Base-by-base conservation (phyloP, 2,888 invertebrate species). In the Ochropacha duplaris region DNA sequence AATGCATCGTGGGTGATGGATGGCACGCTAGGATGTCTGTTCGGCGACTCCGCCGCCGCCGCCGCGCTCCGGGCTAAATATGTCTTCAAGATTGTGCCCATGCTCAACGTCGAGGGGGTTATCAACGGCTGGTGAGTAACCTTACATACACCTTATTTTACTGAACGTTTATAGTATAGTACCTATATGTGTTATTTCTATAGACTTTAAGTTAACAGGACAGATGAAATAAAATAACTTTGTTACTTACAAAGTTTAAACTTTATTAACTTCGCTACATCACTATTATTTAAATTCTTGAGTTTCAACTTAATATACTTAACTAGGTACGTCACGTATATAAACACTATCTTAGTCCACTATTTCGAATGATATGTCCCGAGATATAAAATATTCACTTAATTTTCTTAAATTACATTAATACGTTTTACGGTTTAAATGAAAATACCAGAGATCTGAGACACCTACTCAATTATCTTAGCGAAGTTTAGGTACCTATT, bases 1-100 rank as follows among this genome's bases (percentile, higher is more conserved):
- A 98, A 97, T 85, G 94, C 97, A 8, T 97, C 97, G 0, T 98
- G 97, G 97, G 95, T 97, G 61, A 97, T 98, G 96, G 96, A 96
- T 82, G 97, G 97, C 6, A 95, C 96, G 0, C 87, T 97, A 56
- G 93, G 94, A 57, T 95, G 93, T 69, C 87, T 97, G 58, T 85
- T 96, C 51, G 94, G 94, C 22, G 91, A 93, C 74, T 88, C 94
- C 9, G 74, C 89, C 1, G 86, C 91, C 14, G 95, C 96, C 1
- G 87, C 90, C 12, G 93, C 94, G 16, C 90, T 96, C 0, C 92
- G 97, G 12, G 94, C 95, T 69, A 94, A 94, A 72, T 97, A 95
- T 84, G 94, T 97, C 68, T 97, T 98, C 94, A 97, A 97, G 88
- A 94, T 98, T 62, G 94, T 98, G 31, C 97, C 97, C 6, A 97